phyloP scores from a whole-genome alignment of 2,888 invertebrate genomes.

The Microchrysa polita region DNA sequence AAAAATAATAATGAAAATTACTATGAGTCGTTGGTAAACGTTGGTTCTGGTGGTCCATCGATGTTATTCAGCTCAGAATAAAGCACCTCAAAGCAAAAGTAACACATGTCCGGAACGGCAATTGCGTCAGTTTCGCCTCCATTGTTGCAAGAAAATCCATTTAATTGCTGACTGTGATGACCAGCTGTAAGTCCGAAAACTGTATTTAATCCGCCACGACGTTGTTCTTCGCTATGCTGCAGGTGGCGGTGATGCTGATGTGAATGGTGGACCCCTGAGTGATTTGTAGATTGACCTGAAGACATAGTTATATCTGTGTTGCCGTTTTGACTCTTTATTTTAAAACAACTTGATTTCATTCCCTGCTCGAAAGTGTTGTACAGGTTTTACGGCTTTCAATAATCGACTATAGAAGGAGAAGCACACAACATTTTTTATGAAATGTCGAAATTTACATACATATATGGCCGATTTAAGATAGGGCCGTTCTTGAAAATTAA shows the following conservation, averaged over 20 bases:
- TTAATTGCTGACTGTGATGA: constrained; percentile 51
- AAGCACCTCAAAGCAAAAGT: constrained; percentile 98
- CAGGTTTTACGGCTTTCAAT: constrained; percentile 21
- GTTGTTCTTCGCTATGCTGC: constrained; percentile 45
- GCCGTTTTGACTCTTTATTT: constrained; percentile 84
- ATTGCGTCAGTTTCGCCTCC: constrained; percentile 65
- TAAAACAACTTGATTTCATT: constrained; percentile 92
- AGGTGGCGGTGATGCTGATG: constrained; percentile 49
- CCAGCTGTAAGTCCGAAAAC: constrained; percentile 63
- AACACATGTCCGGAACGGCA: constrained; percentile 95
- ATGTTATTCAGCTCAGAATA: constrained; percentile 93
- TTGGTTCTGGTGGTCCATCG: constrained; percentile 90
- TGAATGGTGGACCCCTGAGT: constrained; percentile 52
- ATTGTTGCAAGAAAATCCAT: constrained; percentile 46
- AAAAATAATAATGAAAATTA: constrained; percentile 64
- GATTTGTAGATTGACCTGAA: constrained; percentile 54
- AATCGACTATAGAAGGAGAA: neutral
- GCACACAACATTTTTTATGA: no score
- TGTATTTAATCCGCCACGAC: constrained; percentile 8
- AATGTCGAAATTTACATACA: neutral
- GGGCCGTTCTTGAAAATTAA: neutral
- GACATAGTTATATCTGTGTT: constrained; percentile 50
- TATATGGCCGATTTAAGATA: neutral
- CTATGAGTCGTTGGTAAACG: constrained; percentile 95
- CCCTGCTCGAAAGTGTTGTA: constrained; percentile 35